A percentile compares a stretch with the other conserved stretches of the same genome.
Conservation (phyloP, 1,140 invertebrate species). For the Aplysia californica region DNA sequence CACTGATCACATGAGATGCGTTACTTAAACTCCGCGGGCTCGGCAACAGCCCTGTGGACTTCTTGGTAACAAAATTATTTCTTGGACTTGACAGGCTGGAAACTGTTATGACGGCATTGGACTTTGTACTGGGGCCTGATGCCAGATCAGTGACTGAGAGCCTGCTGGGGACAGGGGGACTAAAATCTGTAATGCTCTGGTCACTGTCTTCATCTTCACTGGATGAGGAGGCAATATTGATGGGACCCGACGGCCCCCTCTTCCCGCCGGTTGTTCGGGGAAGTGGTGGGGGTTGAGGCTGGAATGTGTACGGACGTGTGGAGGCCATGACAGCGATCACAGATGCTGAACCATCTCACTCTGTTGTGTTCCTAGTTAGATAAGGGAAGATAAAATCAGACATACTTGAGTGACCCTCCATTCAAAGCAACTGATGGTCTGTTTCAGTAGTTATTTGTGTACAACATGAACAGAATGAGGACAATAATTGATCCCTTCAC, state of each 20-base stretch:
- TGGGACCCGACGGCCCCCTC: constrained; percentile 53
- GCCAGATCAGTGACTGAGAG: constrained; percentile 9
- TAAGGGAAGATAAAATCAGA: neutral
- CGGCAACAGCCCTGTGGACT: neutral
- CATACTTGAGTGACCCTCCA: neutral
- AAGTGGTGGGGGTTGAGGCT: constrained; percentile 29
- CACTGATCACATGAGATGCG: neutral
- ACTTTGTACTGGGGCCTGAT: neutral
- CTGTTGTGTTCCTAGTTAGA: neutral
- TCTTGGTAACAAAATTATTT: neutral
- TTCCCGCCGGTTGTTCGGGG: constrained; percentile 49
- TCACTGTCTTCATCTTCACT: constrained; percentile 50
- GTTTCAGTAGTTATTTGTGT: neutral
- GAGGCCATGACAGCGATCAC: no score
- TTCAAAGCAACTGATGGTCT: neutral
- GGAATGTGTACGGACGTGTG: constrained; percentile 24
- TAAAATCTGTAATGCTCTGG: constrained; percentile 36
- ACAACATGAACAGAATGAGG: neutral
- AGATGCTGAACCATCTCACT: neutral
- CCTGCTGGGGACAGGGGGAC: constrained; percentile 29
- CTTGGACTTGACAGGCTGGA: neutral
- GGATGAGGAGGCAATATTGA: constrained; percentile 45
- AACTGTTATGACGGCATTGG: neutral
- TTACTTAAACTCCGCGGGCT: constrained; percentile 12
- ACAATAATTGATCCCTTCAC: neutral